Evolutionary conservation across 92 coral and sea anemone species (phyloP).

Genomic region (Phenganax subtilis): DNA sequence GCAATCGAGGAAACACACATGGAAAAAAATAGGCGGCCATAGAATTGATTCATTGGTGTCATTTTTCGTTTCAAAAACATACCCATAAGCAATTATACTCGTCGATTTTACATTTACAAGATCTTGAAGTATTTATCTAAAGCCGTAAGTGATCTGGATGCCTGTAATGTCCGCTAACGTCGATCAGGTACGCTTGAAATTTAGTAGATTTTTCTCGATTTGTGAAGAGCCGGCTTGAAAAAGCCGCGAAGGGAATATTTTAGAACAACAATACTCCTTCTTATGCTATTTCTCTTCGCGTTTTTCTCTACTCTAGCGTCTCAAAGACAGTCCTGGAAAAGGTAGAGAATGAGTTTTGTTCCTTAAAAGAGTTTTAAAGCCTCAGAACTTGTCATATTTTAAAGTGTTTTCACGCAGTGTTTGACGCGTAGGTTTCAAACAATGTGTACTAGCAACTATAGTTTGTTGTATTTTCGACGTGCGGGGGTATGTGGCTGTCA

Average conservation of each 20-base stretch:
- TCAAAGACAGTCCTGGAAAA: constrained; percentile 38
- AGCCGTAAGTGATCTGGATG: constrained; percentile 24
- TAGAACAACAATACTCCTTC: not conserved
- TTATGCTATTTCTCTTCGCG: not conserved
- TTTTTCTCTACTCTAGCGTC: constrained; percentile 11
- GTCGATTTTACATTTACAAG: not conserved
- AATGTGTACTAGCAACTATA: not conserved
- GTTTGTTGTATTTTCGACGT: not conserved
- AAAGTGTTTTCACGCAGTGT: not conserved
- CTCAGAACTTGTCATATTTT: not conserved
- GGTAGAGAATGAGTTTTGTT: constrained; percentile 16
- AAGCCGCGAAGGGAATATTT: not conserved
- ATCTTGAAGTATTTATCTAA: constrained; percentile 2
- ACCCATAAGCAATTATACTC: not conserved
- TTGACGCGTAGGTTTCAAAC: constrained; percentile 2
- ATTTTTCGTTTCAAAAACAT: constrained; percentile 19
- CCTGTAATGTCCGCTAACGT: constrained; percentile 42
- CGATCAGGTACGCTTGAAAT: constrained; percentile 27
- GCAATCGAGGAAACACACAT: constrained; percentile 42
- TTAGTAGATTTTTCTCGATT: not conserved
- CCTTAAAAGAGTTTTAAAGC: not conserved
- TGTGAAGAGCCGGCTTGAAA: constrained; percentile 9
- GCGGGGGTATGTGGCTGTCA: not conserved
- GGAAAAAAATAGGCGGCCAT: constrained; percentile 36
- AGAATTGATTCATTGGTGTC: constrained; percentile 20